Evolutionary conservation across 2,797 vertebrate species (phyloP).

Genomic region (Clarias laeviceps): DNA sequence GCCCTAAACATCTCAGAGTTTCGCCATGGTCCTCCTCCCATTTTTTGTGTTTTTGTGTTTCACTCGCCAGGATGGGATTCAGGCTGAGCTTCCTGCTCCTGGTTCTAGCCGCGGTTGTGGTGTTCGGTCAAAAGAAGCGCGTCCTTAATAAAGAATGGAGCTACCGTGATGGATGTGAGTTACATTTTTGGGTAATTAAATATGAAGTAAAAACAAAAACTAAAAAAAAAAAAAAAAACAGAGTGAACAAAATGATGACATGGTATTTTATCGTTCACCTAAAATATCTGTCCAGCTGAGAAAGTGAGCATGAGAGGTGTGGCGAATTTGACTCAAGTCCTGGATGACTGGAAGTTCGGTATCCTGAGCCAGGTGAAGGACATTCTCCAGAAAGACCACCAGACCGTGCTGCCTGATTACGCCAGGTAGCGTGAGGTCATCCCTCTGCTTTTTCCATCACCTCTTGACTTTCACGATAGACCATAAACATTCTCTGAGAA

Average conservation of each 20-base stretch:
- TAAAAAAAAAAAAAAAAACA: background rate
- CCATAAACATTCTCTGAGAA: constrained; percentile 23
- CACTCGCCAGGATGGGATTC: constrained; percentile 64
- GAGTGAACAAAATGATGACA: background rate
- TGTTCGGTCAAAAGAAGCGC: constrained; percentile 69
- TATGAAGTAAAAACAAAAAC: background rate
- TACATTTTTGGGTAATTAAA: background rate
- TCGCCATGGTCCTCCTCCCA: background rate
- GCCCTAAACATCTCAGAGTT: constrained; percentile 5
- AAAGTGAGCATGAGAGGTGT: constrained; percentile 74
- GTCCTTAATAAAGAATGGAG: constrained; percentile 71
- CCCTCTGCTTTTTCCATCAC: background rate
- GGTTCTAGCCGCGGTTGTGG: constrained; percentile 56
- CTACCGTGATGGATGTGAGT: constrained; percentile 78
- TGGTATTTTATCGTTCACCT: background rate
- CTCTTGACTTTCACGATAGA: background rate
- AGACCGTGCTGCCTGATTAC: constrained; percentile 78
- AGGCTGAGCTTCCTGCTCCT: constrained; percentile 68
- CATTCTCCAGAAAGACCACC: constrained; percentile 76
- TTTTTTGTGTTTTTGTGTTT: constrained; percentile 8
- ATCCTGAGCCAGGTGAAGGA: constrained; percentile 75
- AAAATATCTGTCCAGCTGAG: constrained; percentile 66
- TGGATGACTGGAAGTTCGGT: constrained; percentile 81
- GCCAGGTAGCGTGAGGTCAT: constrained; percentile 66
- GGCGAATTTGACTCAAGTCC: constrained; percentile 76